Evolutionary conservation across 2,113 vertebrate species (phyloP).

Genomic region (Setophaga coronata): DNA sequence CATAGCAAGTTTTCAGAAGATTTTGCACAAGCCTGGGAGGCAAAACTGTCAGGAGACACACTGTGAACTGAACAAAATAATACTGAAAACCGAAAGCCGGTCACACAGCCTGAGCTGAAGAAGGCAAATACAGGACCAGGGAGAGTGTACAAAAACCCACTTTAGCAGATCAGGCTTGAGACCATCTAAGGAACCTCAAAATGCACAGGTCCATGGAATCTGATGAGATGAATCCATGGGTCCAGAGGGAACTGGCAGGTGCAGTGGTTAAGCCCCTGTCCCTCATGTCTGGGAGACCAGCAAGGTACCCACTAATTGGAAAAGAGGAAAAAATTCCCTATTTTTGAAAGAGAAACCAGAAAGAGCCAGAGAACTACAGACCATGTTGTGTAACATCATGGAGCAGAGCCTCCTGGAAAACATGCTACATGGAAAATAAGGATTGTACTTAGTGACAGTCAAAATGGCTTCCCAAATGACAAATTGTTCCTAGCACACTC

Average conservation of each 20-base stretch:
- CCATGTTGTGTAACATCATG: accelerated
- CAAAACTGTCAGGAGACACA: neutral
- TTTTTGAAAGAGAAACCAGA: neutral
- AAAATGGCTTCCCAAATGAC: neutral
- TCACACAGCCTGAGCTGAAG: neutral
- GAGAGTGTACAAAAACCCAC: neutral
- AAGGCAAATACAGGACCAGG: neutral
- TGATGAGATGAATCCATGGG: neutral
- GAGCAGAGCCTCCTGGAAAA: neutral
- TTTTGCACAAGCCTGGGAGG: neutral
- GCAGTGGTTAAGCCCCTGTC: neutral
- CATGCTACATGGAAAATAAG: neutral
- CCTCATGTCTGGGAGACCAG: neutral
- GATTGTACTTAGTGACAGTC: neutral
- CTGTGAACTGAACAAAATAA: neutral
- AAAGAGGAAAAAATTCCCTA: neutral
- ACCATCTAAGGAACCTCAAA: neutral
- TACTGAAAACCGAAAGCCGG: neutral
- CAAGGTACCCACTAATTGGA: neutral
- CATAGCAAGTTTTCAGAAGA: neutral
- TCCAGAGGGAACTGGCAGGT: neutral
- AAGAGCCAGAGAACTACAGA: neutral
- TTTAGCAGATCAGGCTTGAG: neutral
- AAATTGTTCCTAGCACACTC: neutral
- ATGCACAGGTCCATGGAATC: neutral